Evolutionary conservation across 2,888 invertebrate species (phyloP), one percentile per base, ranked within the genome.

Genomic region (Nomada ruficornis): DNA sequence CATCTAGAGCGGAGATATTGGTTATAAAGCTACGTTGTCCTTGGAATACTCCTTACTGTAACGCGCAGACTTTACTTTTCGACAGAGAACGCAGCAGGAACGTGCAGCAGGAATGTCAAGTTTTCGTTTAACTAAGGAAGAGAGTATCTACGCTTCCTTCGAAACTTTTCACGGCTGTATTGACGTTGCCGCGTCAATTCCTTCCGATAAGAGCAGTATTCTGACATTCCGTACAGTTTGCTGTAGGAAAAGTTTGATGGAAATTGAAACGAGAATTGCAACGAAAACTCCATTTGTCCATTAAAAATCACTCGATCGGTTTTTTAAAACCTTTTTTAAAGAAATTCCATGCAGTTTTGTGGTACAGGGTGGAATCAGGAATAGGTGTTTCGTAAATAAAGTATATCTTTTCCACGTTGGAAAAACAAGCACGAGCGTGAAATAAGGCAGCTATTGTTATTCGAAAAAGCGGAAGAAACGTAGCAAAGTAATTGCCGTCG

Each of bases 101-200:
- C 47, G 67, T 23, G 54, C 62, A 42, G 65, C 63, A 65, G 64
- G 80, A 78, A 80, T 80, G 74, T 23, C 29, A 68, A 80, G 74
- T 80, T 82, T 78, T 68, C 72, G 81, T 84, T 84, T 80, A 74
- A 78, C 70, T 77, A 80, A 59, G 42, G 63, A 52, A 54, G 44
- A 67, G 50, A 15, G 47, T 42, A 18, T 73, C 73, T 42, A 29
- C 64, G 62, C 55, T 57, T 47, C 26, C 65, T 67, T 23, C 44
- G 80, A 64, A 63, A 71, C 70, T 73, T 83, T 77, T 71, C 29
- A 62, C 44, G 62, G 15, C 70, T 71, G 65, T 81, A 81, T 86
- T 86, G 86, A 85, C 78, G 68, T 77, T 77, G 63, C 59, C 59
- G 63, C 59, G 71, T 80, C 78, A 83, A 76, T 86, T 78, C 64